Evolutionary conservation across 1,140 invertebrate genomes (phyloP), one percentile per base, ranked within the genome.

Genomic region (Drosophila triauraria): DNA sequence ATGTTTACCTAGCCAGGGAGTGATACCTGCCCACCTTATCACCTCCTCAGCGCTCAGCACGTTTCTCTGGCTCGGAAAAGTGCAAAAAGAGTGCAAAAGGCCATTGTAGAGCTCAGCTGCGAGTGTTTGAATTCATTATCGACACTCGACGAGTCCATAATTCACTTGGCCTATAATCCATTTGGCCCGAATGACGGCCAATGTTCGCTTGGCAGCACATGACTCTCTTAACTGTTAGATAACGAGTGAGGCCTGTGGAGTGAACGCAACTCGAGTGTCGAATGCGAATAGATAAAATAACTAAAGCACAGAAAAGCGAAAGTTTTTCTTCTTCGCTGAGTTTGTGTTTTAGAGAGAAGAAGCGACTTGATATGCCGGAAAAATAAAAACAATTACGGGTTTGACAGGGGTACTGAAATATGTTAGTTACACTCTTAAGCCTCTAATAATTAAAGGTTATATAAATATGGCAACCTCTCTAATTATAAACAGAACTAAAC

Each of bases 301-400:
- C 10, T 10, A 23, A 12, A 32, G n/a, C 3, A 59, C 48, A 43
- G 30, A 58, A 80, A 77, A 82, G 79, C 79, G 79, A 81, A 81
- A 81, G 79, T 81, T 64, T 77, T 74, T 65, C 44, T 71, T 62
- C 44, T 80, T 51, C 76, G 53, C 32, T 30, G 40, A 40, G 4
- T 63, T 20, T 10, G 40, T 42, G 38, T 48, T 17, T 5, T 4
- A 38, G 12, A 38, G 12, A 38, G 12, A 42, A 38, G 35, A 32
- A 35, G 61, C 9, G 13, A 60, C 47, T 58, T 62, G 78, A 74
- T 74, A 79, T 74, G 46, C 15, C 61, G 68, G 61, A 74, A 63
- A 62, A 63, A n/a, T 54, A n/a, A 23, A 40, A 4, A 15, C 20
- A 40, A n/a, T 23, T 15, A 54, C 20, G 4, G 12, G 30, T 17